Conservation (phyloP, 2,888 invertebrate genomes). For the Brachyopa scutellaris region DNA sequence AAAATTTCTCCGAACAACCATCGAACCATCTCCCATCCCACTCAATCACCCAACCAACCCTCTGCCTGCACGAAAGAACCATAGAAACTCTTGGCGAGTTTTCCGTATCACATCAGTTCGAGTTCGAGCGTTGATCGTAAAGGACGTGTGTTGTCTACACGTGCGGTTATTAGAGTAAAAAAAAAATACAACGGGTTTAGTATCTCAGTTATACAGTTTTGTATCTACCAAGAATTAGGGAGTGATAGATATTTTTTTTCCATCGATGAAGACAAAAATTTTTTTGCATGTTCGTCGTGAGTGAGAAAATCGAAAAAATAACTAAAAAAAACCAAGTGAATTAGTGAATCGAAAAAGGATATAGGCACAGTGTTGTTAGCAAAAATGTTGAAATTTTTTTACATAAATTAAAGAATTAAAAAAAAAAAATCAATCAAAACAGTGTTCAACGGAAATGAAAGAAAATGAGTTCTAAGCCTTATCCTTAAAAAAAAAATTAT, state of each 20-base stretch:
- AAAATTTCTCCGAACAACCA: conserved; percentile 32
- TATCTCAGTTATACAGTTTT: conserved; percentile 74
- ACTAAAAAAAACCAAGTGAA: conserved; percentile 57
- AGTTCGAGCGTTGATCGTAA: conserved; percentile 80
- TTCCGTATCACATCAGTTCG: conserved; percentile 79
- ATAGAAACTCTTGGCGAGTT: conserved; percentile 65
- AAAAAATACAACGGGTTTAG: conserved; percentile 74
- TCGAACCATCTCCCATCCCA: conserved; percentile 69
- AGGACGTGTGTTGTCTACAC: conserved; percentile 79
- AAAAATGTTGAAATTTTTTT: conserved; percentile 67
- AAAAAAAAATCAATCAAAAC: conserved; percentile 63
- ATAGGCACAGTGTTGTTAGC: conserved; percentile 42
- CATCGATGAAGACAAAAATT: conserved; percentile 22
- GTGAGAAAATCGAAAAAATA: conserved; percentile 42
- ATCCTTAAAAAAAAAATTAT: conserved; percentile 48
- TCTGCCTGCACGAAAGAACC: conserved; percentile 57
- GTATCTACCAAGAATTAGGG: conserved; percentile 73
- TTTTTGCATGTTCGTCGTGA: conserved; percentile 52
- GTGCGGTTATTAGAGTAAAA: conserved; percentile 74
- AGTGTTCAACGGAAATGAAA: conserved; percentile 61
- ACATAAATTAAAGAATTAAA: conserved; percentile 13
- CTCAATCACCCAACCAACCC: conserved; percentile 65
- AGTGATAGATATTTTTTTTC: conserved; percentile 67
- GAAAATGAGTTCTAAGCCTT: conserved; percentile 64
- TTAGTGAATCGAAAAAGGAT: conserved; percentile 48